Percentiles rank a stretch among this genome's conserved stretches.
These are phyloP conservation scores for Torymus aiolomorphi DNA, from an alignment of 2,888 invertebrate genomes.

Conservation along the genomic window DNA sequence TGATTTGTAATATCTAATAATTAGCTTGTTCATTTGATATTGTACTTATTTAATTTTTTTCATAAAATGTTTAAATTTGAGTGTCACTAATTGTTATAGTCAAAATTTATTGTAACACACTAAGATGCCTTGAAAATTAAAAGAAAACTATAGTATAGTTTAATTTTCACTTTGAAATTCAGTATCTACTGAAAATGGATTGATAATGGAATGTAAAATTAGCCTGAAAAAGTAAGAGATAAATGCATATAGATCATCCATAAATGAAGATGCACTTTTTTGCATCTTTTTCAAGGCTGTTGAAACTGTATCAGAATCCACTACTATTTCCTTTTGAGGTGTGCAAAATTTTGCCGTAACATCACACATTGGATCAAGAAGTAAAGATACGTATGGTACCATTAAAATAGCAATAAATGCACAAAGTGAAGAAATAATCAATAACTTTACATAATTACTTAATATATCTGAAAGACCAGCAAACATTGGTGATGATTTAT, in stretches of 20 bases:
- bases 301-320: slow-evolving; percentile 50
- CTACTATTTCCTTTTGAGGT: slow-evolving; percentile 50
- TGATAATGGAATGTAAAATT: slow-evolving; percentile 40
- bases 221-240: slow-evolving; percentile 47
- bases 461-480: slow-evolving; percentile 44
- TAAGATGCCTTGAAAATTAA: neutral
- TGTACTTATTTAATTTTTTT: slow-evolving; percentile 6
- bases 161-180: slow-evolving; percentile 34
- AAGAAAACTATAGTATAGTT: neutral
- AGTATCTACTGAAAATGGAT: slow-evolving; percentile 44
- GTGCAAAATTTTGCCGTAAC: slow-evolving; percentile 52
- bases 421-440: slow-evolving; percentile 47
- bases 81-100: neutral
- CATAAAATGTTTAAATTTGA: neutral
- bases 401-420: slow-evolving; percentile 47
- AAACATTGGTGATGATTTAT: slow-evolving; percentile 33
- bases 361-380: slow-evolving; percentile 53
- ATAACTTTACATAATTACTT: slow-evolving; percentile 46
- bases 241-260: slow-evolving; percentile 52
- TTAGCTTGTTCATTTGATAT: neutral
- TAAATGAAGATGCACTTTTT: slow-evolving; percentile 51
- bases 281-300: slow-evolving; percentile 51
- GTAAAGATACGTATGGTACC: slow-evolving; percentile 47
- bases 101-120: neutral
- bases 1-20: neutral